Base-by-base conservation (phyloP, 2,888 invertebrate species). In the Lathronympha strigana region DNA sequence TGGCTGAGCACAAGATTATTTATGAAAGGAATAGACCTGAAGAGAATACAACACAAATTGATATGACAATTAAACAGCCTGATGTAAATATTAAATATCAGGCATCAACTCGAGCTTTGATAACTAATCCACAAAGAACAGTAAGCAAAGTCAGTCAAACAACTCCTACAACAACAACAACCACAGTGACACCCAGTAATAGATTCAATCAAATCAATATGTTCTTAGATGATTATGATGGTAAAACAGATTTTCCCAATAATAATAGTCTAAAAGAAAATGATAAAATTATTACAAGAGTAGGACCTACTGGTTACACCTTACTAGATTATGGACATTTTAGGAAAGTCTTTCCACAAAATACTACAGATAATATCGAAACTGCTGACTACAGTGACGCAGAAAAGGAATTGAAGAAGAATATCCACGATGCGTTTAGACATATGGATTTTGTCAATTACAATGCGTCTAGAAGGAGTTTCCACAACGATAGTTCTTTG, bases 401-500 rank as follows among this genome's bases (percentile, higher is more conserved):
- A 15, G 53, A 53, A 53, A 36, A 23, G 6, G 53, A 53, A 21
- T 15, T 53, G 9, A 53, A 36, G 21, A 19, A 23, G 19, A 36
- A 38, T 23, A 36, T 53, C 5, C 4, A 36, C 9, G 53, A 53
- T 53, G 21, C 53, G 21, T 13, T 53, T 11, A 36, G 53, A 23
- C 53, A 53, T 6, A 36, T 36, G 53, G 53, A 36, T 6, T 36
- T 53, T 21, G 5, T 17, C 31, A 17, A 31, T 17, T 6, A 33
- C 13, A 53, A 53, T 38, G 36, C 23, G 1, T 53, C 53, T 4
- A 53, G 36, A 31, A 33, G 25, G 11, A 50, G 15, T 53, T 36
- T 36, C 9, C 36, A 38, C 11, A 3, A 6, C 8, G 36, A 9
- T 23, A 21, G 11, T 21, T 4, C 43, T 9, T 21, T 13, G 6